Evolutionary conservation across 2,888 invertebrate genomes (phyloP).

Genomic region (Dasypogon diadema): DNA sequence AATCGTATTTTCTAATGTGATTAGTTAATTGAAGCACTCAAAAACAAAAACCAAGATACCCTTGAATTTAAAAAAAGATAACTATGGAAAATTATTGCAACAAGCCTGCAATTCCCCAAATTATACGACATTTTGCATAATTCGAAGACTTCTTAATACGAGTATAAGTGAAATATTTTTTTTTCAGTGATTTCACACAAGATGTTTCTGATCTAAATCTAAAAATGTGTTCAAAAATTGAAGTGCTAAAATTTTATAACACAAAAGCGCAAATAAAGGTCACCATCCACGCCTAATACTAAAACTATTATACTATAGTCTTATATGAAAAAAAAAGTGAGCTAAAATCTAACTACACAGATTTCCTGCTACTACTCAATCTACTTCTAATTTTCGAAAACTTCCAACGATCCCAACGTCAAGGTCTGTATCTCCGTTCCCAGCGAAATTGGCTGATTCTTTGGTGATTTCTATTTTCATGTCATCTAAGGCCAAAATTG

Average conservation of each 20-base stretch:
- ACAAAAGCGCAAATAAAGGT: conserved; percentile 12
- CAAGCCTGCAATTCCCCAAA: conserved; percentile 35
- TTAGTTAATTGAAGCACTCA: not conserved
- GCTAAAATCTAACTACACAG: not conserved
- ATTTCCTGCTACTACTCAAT: conserved; percentile 69
- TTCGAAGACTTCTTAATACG: not conserved
- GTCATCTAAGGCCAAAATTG: conserved; percentile 78
- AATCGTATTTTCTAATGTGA: conserved; percentile 7
- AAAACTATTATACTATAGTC: no score
- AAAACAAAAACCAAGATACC: conserved; percentile 11
- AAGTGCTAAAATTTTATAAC: conserved; percentile 11
- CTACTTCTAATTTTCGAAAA: conserved; percentile 86
- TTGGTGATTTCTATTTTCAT: conserved; percentile 79
- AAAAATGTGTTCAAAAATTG: not conserved
- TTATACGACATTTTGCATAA: not conserved
- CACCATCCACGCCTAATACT: conserved; percentile 32
- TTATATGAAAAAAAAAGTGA: not conserved
- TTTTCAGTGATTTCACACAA: no score
- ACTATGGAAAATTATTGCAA: conserved; percentile 11
- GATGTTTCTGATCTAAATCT: conserved; percentile 3
- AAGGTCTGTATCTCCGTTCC: conserved; percentile 76
- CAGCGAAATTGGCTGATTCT: conserved; percentile 70
- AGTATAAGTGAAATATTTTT: no score
- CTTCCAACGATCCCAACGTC: conserved; percentile 83
- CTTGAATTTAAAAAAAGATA: not conserved